Base-by-base conservation (phyloP, 2,888 invertebrate species). In the Cepaea hortensis region DNA sequence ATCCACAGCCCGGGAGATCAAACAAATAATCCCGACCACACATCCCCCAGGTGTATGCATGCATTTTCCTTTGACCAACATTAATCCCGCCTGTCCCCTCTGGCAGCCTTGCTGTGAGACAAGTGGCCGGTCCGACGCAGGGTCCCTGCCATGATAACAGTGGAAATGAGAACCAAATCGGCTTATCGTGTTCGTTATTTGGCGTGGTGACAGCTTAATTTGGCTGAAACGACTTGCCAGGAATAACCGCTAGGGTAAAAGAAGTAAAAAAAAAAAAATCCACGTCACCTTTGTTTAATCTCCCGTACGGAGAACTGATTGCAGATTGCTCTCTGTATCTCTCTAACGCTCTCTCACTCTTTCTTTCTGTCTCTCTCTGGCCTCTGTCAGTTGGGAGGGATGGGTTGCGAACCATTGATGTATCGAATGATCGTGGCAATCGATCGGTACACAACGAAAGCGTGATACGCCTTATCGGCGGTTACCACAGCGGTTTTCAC, bases 321-420 rank as follows among this genome's bases (percentile, higher is more conserved):
- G 55, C 61, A 46, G 20, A 61, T n/a, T 65, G 82, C 82, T 86
- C 50, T 85, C 65, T 81, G 2, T 86, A 70, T 85, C 81, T 85
- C 80, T 85, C 81, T 85, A 13, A 72, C 72, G 70, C 81, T 80
- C 48, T 85, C n/a, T 80, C 61, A 70, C 81, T 85, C 55, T 72
- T 13, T 72, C 20, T 72, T 75, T 81, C 18, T n/a, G 5, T 68
- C n/a, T n/a, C n/a, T n/a, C n/a, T 81, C 85, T 85, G 68, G 6
- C 55, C 55, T 11, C 55, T 55, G 11, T 55, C 6, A 55, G 55
- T 55, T 11, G 55, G 55, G 6, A 6, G 11, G 7, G 6, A 11
- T 55, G 55, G 11, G 11, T 9, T 55, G 7, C 11, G 7, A 55
- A 55, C 55, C 55, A 6, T 55, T 11, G 11, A 55, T 9, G 55